A percentile compares a stretch with the other conserved stretches of the same genome.
These are phyloP conservation scores for Peromyscus leucopus DNA, from an alignment of 2,113 vertebrate species.

Conservation along the genomic window DNA sequence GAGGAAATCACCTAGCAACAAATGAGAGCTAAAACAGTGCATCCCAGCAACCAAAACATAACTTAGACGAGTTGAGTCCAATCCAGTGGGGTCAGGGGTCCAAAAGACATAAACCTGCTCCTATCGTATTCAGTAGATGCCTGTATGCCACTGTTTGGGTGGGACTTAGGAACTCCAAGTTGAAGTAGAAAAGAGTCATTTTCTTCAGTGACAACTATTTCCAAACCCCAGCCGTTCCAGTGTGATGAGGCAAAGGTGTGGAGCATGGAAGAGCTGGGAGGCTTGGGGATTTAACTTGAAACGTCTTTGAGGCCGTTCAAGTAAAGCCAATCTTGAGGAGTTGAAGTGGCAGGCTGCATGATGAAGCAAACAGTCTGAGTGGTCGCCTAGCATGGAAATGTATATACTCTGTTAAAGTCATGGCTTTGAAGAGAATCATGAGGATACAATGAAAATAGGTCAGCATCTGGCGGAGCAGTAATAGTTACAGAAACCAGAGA, in stretches of 20 bases:
- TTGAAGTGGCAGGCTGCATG: neutral
- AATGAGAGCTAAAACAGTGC: slow-evolving; percentile 68
- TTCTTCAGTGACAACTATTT: neutral
- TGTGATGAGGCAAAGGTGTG: neutral
- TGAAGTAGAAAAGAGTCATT: slow-evolving; percentile 9
- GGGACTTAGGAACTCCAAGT: neutral
- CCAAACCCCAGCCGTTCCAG: neutral
- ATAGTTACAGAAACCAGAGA: neutral
- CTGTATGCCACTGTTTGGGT: neutral
- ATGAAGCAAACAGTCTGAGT: neutral
- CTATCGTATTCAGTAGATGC: neutral
- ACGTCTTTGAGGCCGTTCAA: neutral
- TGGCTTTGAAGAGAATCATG: neutral
- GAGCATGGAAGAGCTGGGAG: neutral
- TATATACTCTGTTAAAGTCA: neutral
- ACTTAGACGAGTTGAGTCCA: neutral
- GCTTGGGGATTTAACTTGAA: neutral
- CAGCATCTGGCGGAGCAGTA: neutral
- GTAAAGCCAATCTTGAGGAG: neutral
- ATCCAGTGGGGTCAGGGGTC: neutral
- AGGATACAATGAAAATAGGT: neutral
- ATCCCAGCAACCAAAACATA: slow-evolving; percentile 65
- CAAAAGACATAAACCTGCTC: neutral
- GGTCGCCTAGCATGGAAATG: neutral
- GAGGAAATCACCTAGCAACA: slow-evolving; percentile 64